Conservation (phyloP, 2,888 invertebrate species). For the Osmoderma eremita region DNA sequence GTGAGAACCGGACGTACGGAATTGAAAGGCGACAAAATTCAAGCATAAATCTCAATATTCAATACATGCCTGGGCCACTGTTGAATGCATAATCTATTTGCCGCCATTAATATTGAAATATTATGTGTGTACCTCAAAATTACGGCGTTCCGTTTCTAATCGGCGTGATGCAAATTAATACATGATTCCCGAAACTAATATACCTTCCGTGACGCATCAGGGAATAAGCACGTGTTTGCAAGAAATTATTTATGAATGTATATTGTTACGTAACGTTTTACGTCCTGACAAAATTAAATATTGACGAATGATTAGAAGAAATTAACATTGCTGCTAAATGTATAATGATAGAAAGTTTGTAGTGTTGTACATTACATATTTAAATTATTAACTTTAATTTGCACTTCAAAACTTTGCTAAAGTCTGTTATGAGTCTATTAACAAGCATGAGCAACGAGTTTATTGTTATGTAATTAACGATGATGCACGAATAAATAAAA, state of each 20-base stretch:
- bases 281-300: not conserved
- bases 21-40: conserved; percentile 28
- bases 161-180: conserved; percentile 21
- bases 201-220: not conserved
- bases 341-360: too few species aligned
- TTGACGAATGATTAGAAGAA: too few species aligned
- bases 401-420: too few species aligned
- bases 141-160: conserved; percentile 8
- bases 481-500: too few species aligned
- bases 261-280: conserved; percentile 1
- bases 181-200: not conserved
- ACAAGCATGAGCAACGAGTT: too few species aligned
- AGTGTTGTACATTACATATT: too few species aligned
- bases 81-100: conserved; percentile 18
- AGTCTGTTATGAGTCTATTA: too few species aligned
- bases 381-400: too few species aligned
- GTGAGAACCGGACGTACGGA: conserved; percentile 24
- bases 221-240: too few species aligned
- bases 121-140: conserved; percentile 18
- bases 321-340: too few species aligned
- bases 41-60: conserved; percentile 30
- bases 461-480: too few species aligned
- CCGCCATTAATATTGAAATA: conserved; percentile 21
- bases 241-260: too few species aligned
- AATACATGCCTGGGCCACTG: conserved; percentile 9